phyloP scores from a whole-genome alignment of 2,888 invertebrate genomes.

The Nephrotoma guestfalica region DNA sequence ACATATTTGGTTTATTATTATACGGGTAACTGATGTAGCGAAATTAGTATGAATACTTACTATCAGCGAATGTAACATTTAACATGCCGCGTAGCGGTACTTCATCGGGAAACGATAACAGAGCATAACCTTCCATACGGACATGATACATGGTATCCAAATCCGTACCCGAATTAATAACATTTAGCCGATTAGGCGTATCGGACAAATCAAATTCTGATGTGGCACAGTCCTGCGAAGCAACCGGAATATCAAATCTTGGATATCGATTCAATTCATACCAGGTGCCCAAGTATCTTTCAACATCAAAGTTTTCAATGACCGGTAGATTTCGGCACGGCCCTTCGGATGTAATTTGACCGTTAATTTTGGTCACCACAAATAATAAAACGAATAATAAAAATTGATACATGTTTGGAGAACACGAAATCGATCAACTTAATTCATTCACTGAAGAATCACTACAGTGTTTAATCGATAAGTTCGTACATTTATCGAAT shows the following conservation, averaged over 20 bases:
- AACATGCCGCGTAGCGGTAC: background rate
- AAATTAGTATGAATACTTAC: background rate
- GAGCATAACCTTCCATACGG: background rate
- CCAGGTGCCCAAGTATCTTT: background rate
- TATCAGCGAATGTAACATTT: background rate
- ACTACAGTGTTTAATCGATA: background rate
- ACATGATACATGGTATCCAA: background rate
- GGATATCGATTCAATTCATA: background rate
- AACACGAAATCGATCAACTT: background rate
- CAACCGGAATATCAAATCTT: background rate
- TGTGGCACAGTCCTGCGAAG: background rate
- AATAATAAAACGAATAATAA: background rate
- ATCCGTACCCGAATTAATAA: background rate
- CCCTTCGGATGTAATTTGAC: background rate
- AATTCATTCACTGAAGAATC: background rate
- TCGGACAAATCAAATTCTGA: background rate
- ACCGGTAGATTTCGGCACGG: background rate
- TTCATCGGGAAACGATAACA: background rate
- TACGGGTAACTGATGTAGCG: background rate
- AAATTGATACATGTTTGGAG: background rate
- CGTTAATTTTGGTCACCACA: background rate
- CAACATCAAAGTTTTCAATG: background rate
- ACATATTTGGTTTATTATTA: background rate
- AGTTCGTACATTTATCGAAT: background rate
- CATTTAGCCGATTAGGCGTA: background rate